Conservation (phyloP, 37 sponge, comb jelly and placozoan species). For the Halichondria panicea region DNA sequence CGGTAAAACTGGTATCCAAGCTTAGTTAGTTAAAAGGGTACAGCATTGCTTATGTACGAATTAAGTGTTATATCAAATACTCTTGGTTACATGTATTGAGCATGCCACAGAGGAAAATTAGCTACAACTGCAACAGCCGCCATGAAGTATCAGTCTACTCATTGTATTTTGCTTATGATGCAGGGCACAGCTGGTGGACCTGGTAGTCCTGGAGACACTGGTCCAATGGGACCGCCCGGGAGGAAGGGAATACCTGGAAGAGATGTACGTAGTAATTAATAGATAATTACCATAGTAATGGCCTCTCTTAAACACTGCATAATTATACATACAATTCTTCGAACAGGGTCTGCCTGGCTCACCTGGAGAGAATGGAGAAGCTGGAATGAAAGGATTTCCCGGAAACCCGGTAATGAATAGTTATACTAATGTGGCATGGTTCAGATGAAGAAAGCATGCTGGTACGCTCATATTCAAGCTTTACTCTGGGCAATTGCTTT, state of each 20-base stretch:
- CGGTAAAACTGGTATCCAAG: no score
- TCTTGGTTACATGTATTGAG: no score
- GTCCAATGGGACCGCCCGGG: no score
- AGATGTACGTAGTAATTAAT: neutral
- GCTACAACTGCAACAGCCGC: neutral
- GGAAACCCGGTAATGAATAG: neutral
- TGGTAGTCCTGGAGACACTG: constrained; percentile 4
- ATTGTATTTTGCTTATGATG: neutral
- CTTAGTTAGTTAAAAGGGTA: no score
- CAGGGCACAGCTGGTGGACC: neutral
- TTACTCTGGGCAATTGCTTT: no score
- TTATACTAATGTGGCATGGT: neutral
- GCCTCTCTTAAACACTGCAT: no score
- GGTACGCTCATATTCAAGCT: no score
- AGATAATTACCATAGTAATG: no score
- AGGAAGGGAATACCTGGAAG: neutral
- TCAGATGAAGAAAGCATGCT: neutral
- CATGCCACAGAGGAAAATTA: no score
- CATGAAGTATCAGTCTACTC: neutral
- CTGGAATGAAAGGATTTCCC: constrained; percentile 8
- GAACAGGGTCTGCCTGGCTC: neutral
- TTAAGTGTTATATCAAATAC: no score
- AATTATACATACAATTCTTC: no score
- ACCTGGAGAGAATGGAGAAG: constrained; percentile 11
- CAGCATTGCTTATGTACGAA: no score